Conservation (phyloP, 92 coral and sea anemone genomes). For the Palythoa grandis region DNA sequence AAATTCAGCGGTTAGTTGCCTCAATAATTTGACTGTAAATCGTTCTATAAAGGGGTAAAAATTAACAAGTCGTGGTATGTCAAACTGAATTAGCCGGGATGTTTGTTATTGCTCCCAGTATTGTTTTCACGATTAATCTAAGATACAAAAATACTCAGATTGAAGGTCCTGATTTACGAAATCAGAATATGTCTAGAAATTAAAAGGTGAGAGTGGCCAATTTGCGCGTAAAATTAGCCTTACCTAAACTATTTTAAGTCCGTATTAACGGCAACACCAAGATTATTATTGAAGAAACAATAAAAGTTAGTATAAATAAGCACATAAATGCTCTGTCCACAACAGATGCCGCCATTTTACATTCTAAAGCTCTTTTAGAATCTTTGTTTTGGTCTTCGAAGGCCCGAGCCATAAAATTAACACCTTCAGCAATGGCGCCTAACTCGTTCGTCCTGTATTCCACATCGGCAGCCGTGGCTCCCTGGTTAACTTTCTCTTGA, state of each 20-base stretch:
- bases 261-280: slow-evolving; percentile 61
- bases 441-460: background rate
- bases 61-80: too few relatives aligned
- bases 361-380: slow-evolving; percentile 56
- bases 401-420: slow-evolving; percentile 51
- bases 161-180: too few relatives aligned
- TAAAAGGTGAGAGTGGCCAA: too few relatives aligned
- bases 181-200: too few relatives aligned
- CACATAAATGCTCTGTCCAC: slow-evolving; percentile 82
- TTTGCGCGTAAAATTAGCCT: too few relatives aligned
- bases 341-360: slow-evolving; percentile 81
- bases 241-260: background rate
- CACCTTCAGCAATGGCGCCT: slow-evolving; percentile 42
- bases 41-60: too few relatives aligned
- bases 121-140: too few relatives aligned
- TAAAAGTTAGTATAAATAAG: slow-evolving; percentile 62
- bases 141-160: too few relatives aligned
- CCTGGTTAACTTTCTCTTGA: background rate
- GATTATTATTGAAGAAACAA: slow-evolving; percentile 60
- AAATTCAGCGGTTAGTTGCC: too few relatives aligned
- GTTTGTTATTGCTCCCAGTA: too few relatives aligned
- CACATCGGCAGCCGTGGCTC: background rate
- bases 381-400: slow-evolving; percentile 58
- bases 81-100: too few relatives aligned
- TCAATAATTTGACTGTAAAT: too few relatives aligned